Evolutionary conservation across 2,888 invertebrate genomes (phyloP).

Genomic region (Hemistola chrysoprasaria): DNA sequence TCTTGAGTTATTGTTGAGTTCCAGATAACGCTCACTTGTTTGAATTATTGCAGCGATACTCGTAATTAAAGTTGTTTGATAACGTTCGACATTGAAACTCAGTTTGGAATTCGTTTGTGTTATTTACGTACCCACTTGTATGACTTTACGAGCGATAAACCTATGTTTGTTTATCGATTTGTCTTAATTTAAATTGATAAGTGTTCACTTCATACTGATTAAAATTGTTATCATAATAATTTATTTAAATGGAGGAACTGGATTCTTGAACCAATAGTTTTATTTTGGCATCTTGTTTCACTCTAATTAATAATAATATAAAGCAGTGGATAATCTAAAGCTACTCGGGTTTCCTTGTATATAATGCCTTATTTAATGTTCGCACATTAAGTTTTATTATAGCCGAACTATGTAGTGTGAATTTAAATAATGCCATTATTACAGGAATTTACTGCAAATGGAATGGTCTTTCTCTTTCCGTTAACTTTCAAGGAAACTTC

Average conservation of each 20-base stretch:
- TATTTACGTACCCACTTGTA: conserved; percentile 1
- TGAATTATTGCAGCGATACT: conserved; percentile 32
- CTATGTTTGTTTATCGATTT: too few species aligned
- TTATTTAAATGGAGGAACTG: too few species aligned
- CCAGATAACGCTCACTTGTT: conserved; percentile 31
- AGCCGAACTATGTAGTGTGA: neutral
- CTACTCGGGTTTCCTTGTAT: too few species aligned
- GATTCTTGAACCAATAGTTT: too few species aligned
- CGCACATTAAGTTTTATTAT: too few species aligned
- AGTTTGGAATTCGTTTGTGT: conserved; percentile 7
- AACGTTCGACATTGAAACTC: conserved; percentile 23
- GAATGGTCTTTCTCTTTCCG: conserved; percentile 2
- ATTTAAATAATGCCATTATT: neutral
- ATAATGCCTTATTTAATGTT: too few species aligned
- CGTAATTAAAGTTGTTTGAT: conserved; percentile 27
- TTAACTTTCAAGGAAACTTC: conserved; percentile 4
- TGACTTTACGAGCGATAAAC: neutral
- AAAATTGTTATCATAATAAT: too few species aligned
- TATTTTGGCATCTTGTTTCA: too few species aligned
- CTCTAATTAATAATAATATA: too few species aligned
- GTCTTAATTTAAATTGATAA: too few species aligned
- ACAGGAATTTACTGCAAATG: conserved; percentile 1
- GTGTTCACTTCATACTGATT: too few species aligned
- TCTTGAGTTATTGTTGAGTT: conserved; percentile 28
- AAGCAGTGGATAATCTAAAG: too few species aligned